Conservation (phyloP, 2,113 vertebrate genomes). For the Pseudorectes ferrugineus region DNA sequence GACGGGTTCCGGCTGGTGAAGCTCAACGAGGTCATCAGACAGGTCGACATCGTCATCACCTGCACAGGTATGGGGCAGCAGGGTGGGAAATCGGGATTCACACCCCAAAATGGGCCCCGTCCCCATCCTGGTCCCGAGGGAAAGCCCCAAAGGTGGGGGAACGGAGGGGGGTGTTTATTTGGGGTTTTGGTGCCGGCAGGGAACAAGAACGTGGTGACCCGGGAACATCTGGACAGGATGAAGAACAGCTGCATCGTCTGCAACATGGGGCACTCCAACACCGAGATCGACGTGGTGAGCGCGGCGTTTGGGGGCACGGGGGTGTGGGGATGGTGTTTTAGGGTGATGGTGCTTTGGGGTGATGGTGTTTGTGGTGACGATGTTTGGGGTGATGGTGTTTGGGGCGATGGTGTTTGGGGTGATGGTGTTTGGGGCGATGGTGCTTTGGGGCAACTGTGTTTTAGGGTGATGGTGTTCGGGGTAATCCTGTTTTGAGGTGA, state of each 20-base stretch:
- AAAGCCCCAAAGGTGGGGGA: not conserved
- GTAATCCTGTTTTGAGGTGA: too few relatives aligned
- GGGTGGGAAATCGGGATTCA: accelerated
- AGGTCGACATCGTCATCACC: conserved; percentile 97
- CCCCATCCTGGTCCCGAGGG: not conserved
- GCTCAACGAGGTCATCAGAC: conserved; percentile 94
- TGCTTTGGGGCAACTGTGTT: not conserved
- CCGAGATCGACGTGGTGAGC: conserved; percentile 97
- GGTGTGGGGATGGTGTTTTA: too few relatives aligned
- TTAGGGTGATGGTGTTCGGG: too few relatives aligned
- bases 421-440: accelerated
- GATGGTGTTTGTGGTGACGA: too few relatives aligned
- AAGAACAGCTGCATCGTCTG: conserved; percentile 98
- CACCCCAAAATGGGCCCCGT: accelerated
- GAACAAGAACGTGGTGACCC: conserved; percentile 96
- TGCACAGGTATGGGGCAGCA: conserved; percentile 83
- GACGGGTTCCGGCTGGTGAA: conserved; percentile 98
- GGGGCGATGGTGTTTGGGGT: too few relatives aligned
- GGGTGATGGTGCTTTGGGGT: not conserved
- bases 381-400: not conserved
- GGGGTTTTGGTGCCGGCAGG: conserved; percentile 63
- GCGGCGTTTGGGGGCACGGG: not conserved
- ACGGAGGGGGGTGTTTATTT: not conserved
- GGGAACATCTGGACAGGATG: conserved; percentile 95
- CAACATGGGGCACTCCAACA: conserved; percentile 99